Evolutionary conservation across 2,113 vertebrate genomes (phyloP).

Genomic region (Litocranius walleri): DNA sequence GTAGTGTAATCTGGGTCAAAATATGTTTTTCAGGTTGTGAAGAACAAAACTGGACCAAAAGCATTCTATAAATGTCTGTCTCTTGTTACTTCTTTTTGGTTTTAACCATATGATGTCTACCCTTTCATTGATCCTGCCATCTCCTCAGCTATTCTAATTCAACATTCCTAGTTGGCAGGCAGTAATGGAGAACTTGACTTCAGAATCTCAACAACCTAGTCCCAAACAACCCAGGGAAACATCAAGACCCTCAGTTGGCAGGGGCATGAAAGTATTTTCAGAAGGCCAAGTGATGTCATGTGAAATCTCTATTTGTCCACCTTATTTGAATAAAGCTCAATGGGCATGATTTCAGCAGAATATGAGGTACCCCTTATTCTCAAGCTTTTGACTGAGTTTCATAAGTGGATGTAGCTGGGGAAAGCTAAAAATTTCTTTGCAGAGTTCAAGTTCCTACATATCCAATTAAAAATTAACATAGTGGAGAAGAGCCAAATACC

Average conservation of each 20-base stretch:
- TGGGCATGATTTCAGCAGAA: not conserved
- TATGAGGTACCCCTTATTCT: not conserved
- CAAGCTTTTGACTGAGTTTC: not conserved
- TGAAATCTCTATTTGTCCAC: not conserved
- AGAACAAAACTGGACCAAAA: not conserved
- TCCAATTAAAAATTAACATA: not conserved
- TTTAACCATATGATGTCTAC: not conserved
- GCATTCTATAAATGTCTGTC: not conserved
- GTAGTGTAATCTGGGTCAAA: not conserved
- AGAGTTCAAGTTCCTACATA: not conserved
- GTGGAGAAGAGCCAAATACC: conserved; percentile 36
- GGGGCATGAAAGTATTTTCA: not conserved
- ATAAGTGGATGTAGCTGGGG: not conserved
- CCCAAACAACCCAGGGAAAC: not conserved
- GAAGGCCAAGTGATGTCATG: not conserved
- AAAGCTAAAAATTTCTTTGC: not conserved
- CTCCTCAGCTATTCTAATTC: not conserved
- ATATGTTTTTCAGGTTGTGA: not conserved
- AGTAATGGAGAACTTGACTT: not conserved
- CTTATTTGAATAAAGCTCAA: not conserved
- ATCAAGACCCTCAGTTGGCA: not conserved
- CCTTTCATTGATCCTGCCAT: not conserved
- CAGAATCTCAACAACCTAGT: not conserved
- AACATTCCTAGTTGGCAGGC: not conserved
- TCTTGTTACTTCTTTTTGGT: not conserved